Conservation (phyloP, 2,113 vertebrate genomes). For the Eonycteris spelaea region DNA sequence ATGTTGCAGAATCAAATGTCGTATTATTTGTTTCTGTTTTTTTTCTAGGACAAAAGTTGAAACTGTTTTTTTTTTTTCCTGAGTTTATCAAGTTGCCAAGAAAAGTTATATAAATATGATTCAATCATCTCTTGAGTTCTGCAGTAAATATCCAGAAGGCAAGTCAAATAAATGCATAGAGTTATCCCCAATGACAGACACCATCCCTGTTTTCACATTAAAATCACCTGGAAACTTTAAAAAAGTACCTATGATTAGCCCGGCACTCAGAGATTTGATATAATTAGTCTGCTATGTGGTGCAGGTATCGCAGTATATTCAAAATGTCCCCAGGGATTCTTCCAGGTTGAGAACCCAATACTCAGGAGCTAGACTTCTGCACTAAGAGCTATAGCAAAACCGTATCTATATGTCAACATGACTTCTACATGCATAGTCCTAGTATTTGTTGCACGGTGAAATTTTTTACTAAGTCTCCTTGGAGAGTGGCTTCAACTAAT, state of each 20-base stretch:
- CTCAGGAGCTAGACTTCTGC: background rate
- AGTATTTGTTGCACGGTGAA: background rate
- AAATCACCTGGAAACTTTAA: background rate
- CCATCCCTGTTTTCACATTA: background rate
- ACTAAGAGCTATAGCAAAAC: background rate
- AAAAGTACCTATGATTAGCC: background rate
- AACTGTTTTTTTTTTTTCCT: conserved; percentile 25
- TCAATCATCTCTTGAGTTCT: background rate
- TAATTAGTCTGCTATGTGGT: background rate
- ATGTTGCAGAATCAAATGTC: conserved; percentile 50
- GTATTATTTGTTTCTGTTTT: conserved; percentile 60
- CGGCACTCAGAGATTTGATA: background rate
- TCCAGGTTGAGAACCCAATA: background rate
- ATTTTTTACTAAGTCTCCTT: background rate
- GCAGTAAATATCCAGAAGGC: background rate
- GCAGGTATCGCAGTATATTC: background rate
- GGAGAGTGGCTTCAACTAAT: background rate
- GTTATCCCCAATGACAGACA: background rate
- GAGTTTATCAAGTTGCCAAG: background rate
- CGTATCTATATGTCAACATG: background rate
- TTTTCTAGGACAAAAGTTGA: background rate
- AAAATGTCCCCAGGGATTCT: background rate
- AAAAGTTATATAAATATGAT: background rate
- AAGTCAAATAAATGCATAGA: background rate
- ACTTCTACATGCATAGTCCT: background rate